Evolutionary conservation across 2,888 invertebrate genomes (phyloP), one percentile per base, ranked within the genome.

Genomic region (Tenthredo notha): DNA sequence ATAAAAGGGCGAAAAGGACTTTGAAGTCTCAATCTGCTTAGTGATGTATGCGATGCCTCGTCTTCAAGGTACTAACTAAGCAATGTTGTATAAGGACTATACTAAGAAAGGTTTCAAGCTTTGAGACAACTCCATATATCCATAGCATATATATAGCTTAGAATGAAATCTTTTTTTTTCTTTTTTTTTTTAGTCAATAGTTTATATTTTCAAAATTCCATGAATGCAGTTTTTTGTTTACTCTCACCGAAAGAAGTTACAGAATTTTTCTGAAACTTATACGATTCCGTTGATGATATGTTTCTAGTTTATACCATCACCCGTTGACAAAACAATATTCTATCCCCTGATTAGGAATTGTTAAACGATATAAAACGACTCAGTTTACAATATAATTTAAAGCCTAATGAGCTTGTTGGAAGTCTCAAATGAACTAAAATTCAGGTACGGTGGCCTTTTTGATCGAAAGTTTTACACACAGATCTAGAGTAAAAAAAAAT

Each of bases 101-200:
- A n/a, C 9, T 47, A 54, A 77, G 77, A 77, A 47, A 12, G 37
- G 33, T 25, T 77, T 84, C 77, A 58, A 47, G 50, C 33, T 65
- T 77, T 15, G 58, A 43, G 61, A 33, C 80, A 43, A 61, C 61
- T 80, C 61, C 80, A 80, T 80, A 80, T 80, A 40, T 80, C 80
- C 80, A 43, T 80, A 80, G 80, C 25, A 65, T 80, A 61, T 40
- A 65, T 18, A 80, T 80, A 80, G 61, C 61, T 61, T 80, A 80
- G 80, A 80, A 80, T 80, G 37, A 10, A 5, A 50, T 18, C 33
- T 33, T 50, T 77, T 54, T n/a, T 47, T 29, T 75, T 10, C 33
- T 50, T 77, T 54, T 29, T 47, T 18, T 50, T 4, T 9, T 54
- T 77, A 77, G 77, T 77, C 6, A 54, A 80, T 80, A 80, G 80